Conservation (phyloP, 1,140 invertebrate species). For the Yoshiicerus persimilis region DNA sequence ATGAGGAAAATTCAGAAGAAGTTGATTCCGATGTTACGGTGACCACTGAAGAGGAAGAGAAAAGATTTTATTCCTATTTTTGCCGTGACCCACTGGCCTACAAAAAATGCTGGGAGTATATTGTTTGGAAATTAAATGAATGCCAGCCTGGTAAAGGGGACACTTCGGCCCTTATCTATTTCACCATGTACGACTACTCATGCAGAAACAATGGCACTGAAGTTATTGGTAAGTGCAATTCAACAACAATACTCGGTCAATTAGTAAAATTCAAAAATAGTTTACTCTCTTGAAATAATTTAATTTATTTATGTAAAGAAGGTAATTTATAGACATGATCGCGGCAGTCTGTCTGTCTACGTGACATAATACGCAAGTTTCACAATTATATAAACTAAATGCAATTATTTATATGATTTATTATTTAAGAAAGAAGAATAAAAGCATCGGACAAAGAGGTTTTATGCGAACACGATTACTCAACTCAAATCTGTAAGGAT, state of each 20-base stretch:
- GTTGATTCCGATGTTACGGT: too few species aligned
- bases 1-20: background rate
- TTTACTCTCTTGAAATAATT: too few species aligned
- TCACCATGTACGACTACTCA: constrained; percentile 18
- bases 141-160: background rate
- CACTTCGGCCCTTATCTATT: constrained; percentile 3
- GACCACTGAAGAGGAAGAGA: background rate
- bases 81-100: background rate
- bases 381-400: too few species aligned
- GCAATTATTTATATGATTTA: background rate
- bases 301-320: background rate
- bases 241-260: too few species aligned
- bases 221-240: background rate
- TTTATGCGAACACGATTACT: background rate
- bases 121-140: background rate
- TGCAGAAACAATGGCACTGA: constrained; percentile 15
- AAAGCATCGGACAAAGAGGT: background rate
- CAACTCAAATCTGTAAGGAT: background rate
- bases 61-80: background rate
- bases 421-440: background rate
- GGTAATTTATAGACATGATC: too few species aligned
- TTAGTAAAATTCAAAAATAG: too few species aligned
- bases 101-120: constrained; percentile 15
- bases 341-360: too few species aligned
- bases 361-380: too few species aligned